These are phyloP conservation scores for Micrasema minimum DNA, from an alignment of 1,140 invertebrate species.

Conservation along the genomic window DNA sequence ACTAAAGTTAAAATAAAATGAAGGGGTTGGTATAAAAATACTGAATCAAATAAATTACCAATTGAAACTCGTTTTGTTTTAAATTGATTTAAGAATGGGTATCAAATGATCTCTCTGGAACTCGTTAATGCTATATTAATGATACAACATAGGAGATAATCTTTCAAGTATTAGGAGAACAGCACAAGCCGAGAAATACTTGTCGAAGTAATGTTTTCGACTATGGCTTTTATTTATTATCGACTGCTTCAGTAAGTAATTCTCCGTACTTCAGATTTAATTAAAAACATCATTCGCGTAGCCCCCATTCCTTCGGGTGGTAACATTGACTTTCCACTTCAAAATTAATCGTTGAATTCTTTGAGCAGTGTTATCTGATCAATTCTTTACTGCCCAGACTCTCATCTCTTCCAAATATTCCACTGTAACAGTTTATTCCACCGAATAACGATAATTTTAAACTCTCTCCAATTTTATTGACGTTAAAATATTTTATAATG, in stretches of 20 bases:
- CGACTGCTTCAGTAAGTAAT: conserved; percentile 52
- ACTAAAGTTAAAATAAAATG: too few species aligned
- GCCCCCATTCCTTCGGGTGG: conserved; percentile 10
- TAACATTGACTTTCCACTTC: conserved; percentile 46
- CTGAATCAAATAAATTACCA: too few species aligned
- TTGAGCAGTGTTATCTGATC: conserved; percentile 50
- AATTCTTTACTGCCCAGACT: conserved; percentile 33
- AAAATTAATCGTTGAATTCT: conserved; percentile 53
- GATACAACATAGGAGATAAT: conserved; percentile 21
- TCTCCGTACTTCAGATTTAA: conserved; percentile 51
- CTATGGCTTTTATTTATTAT: conserved; percentile 51
- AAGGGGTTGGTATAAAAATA: too few species aligned
- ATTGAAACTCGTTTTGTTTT: too few species aligned
- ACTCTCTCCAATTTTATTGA: too few species aligned
- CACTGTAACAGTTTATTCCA: too few species aligned
- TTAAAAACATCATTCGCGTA: conserved; percentile 53
- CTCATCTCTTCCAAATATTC: too few species aligned
- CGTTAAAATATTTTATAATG: too few species aligned
- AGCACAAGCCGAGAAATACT: conserved; percentile 23
- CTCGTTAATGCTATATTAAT: conserved; percentile 32
- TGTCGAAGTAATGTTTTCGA: conserved; percentile 36
- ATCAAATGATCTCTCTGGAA: conserved; percentile 21
- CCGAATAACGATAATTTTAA: too few species aligned
- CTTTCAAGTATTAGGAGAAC: conserved; percentile 35
- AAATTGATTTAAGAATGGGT: too few species aligned